phyloP scores from a whole-genome alignment of 2,113 vertebrate species.

The Bucco capensis region DNA sequence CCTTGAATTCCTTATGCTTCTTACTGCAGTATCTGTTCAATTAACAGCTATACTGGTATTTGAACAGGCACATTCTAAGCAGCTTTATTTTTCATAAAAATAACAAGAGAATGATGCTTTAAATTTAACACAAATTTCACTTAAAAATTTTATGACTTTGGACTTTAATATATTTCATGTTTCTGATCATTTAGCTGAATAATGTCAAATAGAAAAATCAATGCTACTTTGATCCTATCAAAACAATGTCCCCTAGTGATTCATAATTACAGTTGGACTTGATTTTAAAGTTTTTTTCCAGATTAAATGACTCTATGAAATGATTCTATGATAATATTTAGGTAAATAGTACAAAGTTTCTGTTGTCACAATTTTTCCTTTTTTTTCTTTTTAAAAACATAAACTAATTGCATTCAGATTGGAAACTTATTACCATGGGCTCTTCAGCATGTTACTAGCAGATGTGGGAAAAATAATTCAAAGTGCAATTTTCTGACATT shows the following conservation, averaged over 20 bases:
- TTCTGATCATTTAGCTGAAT: not conserved
- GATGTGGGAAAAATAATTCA: not conserved
- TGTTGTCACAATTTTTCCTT: not conserved
- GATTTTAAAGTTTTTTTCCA: not conserved
- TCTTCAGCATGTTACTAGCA: not conserved
- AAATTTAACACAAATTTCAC: not conserved
- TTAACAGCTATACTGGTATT: conserved; percentile 29
- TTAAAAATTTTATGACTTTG: not conserved
- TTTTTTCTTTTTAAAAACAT: not conserved
- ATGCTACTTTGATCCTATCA: not conserved
- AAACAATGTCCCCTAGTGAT: not conserved
- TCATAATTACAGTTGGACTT: not conserved
- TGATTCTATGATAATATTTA: not conserved
- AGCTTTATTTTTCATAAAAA: conserved; percentile 14
- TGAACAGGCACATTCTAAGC: conserved; percentile 3
- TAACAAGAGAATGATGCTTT: not conserved
- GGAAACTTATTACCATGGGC: not conserved
- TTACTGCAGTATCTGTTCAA: conserved; percentile 25
- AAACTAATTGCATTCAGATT: not conserved
- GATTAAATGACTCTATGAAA: not conserved
- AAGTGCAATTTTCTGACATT: not conserved
- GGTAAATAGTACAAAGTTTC: not conserved
- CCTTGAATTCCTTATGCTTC: conserved; percentile 34
- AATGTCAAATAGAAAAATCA: not conserved
- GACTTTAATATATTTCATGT: not conserved